phyloP scores from a whole-genome alignment of 2,113 vertebrate species.

The Smithornis capensis region DNA sequence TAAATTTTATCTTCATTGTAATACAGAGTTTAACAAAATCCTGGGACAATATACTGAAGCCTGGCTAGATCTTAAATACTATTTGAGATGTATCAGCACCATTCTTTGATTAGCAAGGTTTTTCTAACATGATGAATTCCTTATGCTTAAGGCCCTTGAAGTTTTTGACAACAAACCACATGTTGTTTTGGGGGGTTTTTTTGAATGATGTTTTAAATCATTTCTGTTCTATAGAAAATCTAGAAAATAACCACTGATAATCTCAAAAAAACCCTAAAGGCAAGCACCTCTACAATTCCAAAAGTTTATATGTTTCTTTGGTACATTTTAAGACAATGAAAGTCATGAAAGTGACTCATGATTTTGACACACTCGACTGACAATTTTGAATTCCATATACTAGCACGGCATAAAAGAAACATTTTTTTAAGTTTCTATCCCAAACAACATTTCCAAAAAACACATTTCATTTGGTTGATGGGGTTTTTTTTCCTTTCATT shows the following conservation, averaged over 20 bases:
- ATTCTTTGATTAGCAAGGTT: not conserved
- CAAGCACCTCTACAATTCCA: not conserved
- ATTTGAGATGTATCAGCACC: not conserved
- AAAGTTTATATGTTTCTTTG: not conserved
- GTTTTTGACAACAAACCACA: not conserved
- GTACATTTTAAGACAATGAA: not conserved
- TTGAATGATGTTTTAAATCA: not conserved
- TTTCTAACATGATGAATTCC: not conserved
- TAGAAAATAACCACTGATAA: not conserved
- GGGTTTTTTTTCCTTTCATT: not conserved
- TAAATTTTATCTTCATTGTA: not conserved
- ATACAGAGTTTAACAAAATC: not conserved
- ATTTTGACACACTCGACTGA: not conserved
- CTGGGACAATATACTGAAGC: not conserved
- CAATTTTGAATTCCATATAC: not conserved
- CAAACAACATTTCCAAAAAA: not conserved
- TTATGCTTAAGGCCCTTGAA: not conserved
- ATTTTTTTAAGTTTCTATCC: not conserved
- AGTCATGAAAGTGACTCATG: not conserved
- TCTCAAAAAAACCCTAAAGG: not conserved
- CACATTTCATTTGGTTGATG: not conserved
- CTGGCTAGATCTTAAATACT: not conserved
- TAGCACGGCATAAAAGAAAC: not conserved
- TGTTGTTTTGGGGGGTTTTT: not conserved
- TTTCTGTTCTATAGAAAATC: not conserved